phyloP scores from a whole-genome alignment of 2,113 vertebrate genomes.

The Tachycineta bicolor region DNA sequence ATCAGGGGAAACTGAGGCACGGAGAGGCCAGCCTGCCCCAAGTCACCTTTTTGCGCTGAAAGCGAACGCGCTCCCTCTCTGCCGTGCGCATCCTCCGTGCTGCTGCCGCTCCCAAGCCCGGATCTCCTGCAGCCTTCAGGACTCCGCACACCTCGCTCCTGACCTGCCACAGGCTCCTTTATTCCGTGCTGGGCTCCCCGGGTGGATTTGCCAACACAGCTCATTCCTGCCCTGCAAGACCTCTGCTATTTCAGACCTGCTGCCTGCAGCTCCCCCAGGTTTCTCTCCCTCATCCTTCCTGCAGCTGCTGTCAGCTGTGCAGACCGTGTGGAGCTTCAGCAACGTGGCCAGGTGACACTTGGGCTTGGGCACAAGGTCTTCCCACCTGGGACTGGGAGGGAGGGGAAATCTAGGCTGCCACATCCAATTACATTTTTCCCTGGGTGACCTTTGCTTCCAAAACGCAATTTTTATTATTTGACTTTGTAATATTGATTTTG shows the following conservation, averaged over 20 bases:
- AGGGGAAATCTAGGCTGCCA: slow-evolving; percentile 5
- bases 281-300: not conserved
- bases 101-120: not conserved
- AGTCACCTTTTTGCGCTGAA: not conserved
- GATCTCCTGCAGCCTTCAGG: not conserved
- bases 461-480: slow-evolving; percentile 42
- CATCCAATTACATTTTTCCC: not conserved
- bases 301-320: not conserved
- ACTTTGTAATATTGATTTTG: slow-evolving; percentile 63
- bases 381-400: not conserved
- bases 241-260: not conserved
- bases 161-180: not conserved
- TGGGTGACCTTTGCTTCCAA: slow-evolving; percentile 20
- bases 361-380: not conserved
- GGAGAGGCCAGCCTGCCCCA: not conserved
- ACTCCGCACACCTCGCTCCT: not conserved
- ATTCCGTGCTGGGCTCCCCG: not conserved
- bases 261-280: not conserved
- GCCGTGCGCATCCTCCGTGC: not conserved
- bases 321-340: not conserved
- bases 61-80: rapidly evolving
- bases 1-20: not conserved
- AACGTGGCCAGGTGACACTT: not conserved
- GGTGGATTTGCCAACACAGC: not conserved
- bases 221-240: not conserved